These are phyloP conservation scores for Nothocercus nigrocapillus DNA, from an alignment of 2,113 vertebrate genomes.

Conservation along the genomic window DNA sequence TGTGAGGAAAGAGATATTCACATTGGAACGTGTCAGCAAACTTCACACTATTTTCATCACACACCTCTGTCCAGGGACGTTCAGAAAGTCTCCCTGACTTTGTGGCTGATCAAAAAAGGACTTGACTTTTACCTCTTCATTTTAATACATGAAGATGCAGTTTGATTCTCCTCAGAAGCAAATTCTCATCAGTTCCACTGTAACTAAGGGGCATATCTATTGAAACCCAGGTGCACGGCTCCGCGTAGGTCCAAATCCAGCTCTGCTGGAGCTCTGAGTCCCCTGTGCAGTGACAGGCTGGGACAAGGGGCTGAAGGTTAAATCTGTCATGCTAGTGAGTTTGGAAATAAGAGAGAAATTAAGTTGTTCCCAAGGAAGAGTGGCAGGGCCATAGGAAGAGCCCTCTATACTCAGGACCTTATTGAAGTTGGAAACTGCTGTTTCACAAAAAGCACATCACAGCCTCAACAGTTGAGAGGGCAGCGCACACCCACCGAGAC, in stretches of 20 bases:
- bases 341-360: not conserved
- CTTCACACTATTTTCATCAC: not conserved
- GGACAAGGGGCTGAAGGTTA: not conserved
- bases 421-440: not conserved
- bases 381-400: not conserved
- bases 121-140: not conserved
- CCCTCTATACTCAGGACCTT: fast-evolving
- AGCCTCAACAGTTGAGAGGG: not conserved
- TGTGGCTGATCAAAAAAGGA: not conserved
- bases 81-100: not conserved
- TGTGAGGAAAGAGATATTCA: not conserved
- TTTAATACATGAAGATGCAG: not conserved
- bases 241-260: not conserved
- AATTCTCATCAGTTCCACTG: not conserved
- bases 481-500: not conserved
- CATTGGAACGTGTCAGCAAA: not conserved
- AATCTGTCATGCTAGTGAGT: not conserved
- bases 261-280: not conserved
- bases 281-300: not conserved
- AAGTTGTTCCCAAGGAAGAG: not conserved
- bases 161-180: not conserved
- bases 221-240: not conserved
- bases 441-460: not conserved
- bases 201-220: not conserved
- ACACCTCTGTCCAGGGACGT: not conserved